phyloP scores from a whole-genome alignment of 2,113 vertebrate species.

The cattle (Bos taurus) region DNA sequence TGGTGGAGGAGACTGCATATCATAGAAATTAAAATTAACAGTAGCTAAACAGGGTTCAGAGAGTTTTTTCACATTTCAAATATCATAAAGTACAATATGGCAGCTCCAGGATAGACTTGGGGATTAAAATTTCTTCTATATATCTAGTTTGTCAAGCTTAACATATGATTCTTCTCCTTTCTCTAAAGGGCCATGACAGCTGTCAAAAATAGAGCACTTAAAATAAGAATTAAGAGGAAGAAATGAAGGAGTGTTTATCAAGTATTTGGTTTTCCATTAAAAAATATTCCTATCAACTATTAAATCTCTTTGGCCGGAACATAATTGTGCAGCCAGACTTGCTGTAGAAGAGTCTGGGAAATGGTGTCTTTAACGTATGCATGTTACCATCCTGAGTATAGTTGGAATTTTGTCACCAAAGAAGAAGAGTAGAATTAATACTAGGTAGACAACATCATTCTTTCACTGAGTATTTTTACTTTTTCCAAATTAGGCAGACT shows the following conservation, averaged over 20 bases:
- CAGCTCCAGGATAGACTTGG: background rate
- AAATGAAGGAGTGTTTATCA: background rate
- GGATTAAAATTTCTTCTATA: background rate
- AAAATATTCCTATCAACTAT: background rate
- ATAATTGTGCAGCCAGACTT: background rate
- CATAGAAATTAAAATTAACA: background rate
- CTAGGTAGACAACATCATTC: background rate
- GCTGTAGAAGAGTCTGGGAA: background rate
- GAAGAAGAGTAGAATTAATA: background rate
- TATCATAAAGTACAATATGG: background rate
- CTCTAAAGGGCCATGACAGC: background rate
- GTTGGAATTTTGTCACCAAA: background rate
- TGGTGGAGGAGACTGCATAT: background rate
- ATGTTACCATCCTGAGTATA: background rate
- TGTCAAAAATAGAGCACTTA: background rate
- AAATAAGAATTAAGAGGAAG: background rate
- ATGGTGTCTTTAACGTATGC: background rate
- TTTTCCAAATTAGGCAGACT: background rate
- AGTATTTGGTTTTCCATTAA: background rate
- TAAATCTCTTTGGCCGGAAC: background rate
- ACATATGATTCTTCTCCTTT: background rate
- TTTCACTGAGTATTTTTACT: background rate
- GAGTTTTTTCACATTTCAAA: background rate
- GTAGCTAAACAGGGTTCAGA: background rate
- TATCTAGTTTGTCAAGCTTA: background rate